Evolutionary conservation across 2,888 invertebrate species (phyloP).

Genomic region (Phaonia tiefii): DNA sequence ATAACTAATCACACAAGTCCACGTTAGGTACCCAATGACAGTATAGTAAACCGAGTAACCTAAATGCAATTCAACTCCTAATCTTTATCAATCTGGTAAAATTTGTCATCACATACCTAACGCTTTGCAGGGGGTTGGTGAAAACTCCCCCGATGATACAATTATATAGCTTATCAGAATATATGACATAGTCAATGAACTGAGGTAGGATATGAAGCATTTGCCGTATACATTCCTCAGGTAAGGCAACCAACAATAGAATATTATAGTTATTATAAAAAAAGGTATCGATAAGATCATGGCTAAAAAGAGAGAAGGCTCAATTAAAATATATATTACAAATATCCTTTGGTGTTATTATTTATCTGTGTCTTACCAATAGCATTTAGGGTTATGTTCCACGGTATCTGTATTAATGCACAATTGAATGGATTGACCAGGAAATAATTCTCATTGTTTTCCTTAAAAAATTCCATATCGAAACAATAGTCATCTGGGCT

Average conservation of each 20-base stretch:
- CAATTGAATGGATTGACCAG: constrained; percentile 47
- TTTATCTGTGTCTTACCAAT: constrained; percentile 21
- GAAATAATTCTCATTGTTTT: neutral
- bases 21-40: constrained; percentile 41
- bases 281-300: constrained; percentile 54
- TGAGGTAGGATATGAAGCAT: constrained; percentile 39
- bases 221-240: constrained; percentile 10
- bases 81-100: no score
- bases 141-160: neutral
- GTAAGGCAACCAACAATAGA: constrained; percentile 9
- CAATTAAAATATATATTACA: no score
- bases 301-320: constrained; percentile 18
- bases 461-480: constrained; percentile 7
- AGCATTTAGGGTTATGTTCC: constrained; percentile 30
- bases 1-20: constrained; percentile 54
- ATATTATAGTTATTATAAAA: constrained; percentile 39
- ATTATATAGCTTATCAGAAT: constrained; percentile 41
- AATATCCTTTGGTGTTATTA: neutral
- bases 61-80: neutral
- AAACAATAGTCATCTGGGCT: constrained; percentile 50
- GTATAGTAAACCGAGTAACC: constrained; percentile 46
- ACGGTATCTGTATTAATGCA: constrained; percentile 23
- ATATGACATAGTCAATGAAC: constrained; percentile 42
- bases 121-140: constrained; percentile 10
- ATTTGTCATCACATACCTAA: constrained; percentile 31